Percentiles rank a stretch among this genome's conserved stretches.
Evolutionary conservation across 2,888 invertebrate genomes (phyloP).

Genomic region (Alcis repandata): DNA sequence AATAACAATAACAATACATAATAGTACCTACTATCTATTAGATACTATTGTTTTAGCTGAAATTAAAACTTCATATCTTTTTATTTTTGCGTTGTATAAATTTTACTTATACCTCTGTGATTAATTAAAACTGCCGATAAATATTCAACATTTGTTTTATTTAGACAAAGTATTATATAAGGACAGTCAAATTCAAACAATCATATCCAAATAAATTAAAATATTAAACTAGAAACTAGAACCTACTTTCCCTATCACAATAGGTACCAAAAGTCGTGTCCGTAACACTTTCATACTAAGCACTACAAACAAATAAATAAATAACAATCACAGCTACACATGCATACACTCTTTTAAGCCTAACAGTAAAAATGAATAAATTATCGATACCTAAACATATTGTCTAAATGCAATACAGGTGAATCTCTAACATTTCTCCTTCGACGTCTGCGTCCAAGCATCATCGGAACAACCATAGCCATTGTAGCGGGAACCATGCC

Average conservation of each 20-base stretch:
- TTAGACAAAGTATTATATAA: constrained; percentile 2
- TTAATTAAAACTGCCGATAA: constrained; percentile 10
- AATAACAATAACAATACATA: no score
- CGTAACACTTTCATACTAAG: constrained; percentile 10
- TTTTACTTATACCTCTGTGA: constrained; percentile 5
- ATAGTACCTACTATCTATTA: no score
- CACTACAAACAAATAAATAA: constrained; percentile 39
- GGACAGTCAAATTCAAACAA: constrained; percentile 4
- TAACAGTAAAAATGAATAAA: constrained; percentile 42
- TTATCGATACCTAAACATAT: constrained; percentile 58
- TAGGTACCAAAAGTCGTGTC: constrained; percentile 5
- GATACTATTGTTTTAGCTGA: no score
- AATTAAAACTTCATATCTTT: background rate
- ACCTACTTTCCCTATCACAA: constrained; percentile 3
- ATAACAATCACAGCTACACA: constrained; percentile 53
- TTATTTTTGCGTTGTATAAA: background rate
- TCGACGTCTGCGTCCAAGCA: constrained; percentile 86
- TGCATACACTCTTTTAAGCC: constrained; percentile 1
- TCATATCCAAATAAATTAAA: background rate
- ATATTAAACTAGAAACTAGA: background rate
- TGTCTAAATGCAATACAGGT: constrained; percentile 57
- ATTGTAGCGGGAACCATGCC: constrained; percentile 93
- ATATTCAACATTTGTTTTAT: constrained; percentile 2
- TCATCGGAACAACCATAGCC: constrained; percentile 93
- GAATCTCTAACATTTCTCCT: constrained; percentile 61